Evolutionary conservation across 2,888 invertebrate species (phyloP), one percentile per base, ranked within the genome.

Genomic region (Unio delphinus): DNA sequence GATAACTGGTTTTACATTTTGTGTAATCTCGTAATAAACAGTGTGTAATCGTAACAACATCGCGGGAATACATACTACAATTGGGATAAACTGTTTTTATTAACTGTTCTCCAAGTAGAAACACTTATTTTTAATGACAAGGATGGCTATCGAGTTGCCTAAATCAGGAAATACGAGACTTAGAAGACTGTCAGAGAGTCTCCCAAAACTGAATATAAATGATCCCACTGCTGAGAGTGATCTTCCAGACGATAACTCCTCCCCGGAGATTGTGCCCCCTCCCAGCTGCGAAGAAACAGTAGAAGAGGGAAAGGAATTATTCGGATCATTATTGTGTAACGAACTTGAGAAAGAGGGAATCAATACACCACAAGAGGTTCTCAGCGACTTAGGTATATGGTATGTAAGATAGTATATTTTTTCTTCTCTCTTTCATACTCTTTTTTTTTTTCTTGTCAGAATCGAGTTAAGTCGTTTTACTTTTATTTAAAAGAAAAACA

Each of bases 291-390:
- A 76, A 55, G 79, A 81, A 26, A 73, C 70, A 11, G 69, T 64
- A 20, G 76, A 77, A 59, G 81, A 77, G 58, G 80, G 81, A n/a
- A 75, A 73, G 61, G 71, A 70, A 26, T 68, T 81, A 64, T 72
- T 81, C 18, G 66, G 69, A 23, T 65, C 70, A 15, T 79, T 81
- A 54, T 64, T 81, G 28, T 65, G 55, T 15, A 70, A 75, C 7
- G 73, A 78, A 64, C 72, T 79, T 17, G 54, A 58, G 8, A 34
- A 62, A 55, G 76, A 79, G 45, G 58, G 70, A 18, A 56, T 76
- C 8, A 66, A 63, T 17, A 73, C 73, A 15, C 73, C 75, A 30
- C 68, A 72, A 30, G 68, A 66, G 28, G 61, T 70, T 5, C 30
- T 61, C 26, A 67, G 68, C 17, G 72, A 76, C 63, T 45, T 73